Evolutionary conservation across 64 coral and sea anemone genomes (phyloP), one percentile per base, ranked within the genome.

Genomic region (Anthopleura sola): DNA sequence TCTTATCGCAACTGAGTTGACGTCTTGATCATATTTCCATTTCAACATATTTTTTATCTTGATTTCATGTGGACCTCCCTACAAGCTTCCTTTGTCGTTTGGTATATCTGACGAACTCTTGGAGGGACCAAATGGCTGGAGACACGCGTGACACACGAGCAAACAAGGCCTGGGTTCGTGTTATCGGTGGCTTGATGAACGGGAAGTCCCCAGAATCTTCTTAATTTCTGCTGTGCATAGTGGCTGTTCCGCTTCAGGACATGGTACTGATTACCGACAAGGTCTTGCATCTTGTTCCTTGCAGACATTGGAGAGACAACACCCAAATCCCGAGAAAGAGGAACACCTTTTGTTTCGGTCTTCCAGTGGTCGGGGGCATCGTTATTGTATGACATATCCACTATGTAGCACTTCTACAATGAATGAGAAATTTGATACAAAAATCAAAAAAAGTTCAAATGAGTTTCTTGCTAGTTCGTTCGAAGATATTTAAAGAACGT

Each of bases 321-420:
- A 20, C 66, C 66, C 66, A 71, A 71, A 71, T 15, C 13, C 12
- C 11, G 66, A 13, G 66, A 71, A 34, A 71, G 66, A 34, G 66
- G 26, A 71, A 71, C n/a, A 16, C 26, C 66, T n/a, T 71, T 34
- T 33, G 34, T 34, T 10, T 16, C 66, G 5, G 26, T 13, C 66
- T 13, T 71, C 66, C 66, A 71, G n/a, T 15, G 34, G 29, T 32
- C 6, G 14, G 7, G n/a, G 31, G 3, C 28, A 12, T 71, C 2
- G 66, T 71, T 34, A 71, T 15, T 14, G 29, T 34, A 31, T n/a
- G n/a, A n/a, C 31, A 29, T 32, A 71, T 71, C 29, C 29, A 71
- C 66, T 14, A 71, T 71, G 66, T 71, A 71, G 66, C 66, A 71
- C 66, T 71, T 71, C 66, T 71, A 32, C 34, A 53, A 53, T 53